Percentiles rank a stretch among this genome's conserved stretches.
These are phyloP conservation scores for Heterochromis multidens DNA, from an alignment of 2,113 vertebrate genomes.

Conservation along the genomic window DNA sequence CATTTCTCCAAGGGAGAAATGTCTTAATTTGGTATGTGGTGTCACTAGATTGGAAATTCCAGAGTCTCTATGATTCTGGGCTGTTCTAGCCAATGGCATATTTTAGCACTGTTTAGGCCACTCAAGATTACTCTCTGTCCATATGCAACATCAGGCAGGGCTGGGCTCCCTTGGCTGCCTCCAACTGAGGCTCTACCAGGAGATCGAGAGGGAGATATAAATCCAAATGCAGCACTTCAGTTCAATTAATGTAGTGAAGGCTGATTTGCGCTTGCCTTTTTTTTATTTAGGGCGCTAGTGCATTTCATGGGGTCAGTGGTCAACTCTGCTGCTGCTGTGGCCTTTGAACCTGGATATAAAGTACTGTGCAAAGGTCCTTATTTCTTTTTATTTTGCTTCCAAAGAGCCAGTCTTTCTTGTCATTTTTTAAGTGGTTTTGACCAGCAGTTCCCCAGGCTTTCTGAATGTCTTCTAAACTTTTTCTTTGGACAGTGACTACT, in stretches of 20 bases:
- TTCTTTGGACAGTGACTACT: neutral
- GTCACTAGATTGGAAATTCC: neutral
- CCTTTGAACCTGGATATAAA: neutral
- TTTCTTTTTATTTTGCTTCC: neutral
- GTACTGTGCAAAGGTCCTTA: neutral
- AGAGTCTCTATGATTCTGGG: neutral
- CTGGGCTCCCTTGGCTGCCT: neutral
- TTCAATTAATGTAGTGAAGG: slow-evolving; percentile 24
- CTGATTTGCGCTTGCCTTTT: slow-evolving; percentile 24
- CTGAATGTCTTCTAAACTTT: neutral
- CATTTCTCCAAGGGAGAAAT: neutral
- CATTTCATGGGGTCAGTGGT: slow-evolving; percentile 3
- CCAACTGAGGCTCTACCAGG: neutral
- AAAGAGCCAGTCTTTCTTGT: neutral
- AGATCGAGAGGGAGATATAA: neutral
- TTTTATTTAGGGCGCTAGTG: neutral
- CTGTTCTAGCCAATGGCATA: neutral
- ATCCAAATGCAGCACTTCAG: slow-evolving; percentile 18
- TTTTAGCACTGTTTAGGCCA: neutral
- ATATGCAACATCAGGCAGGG: neutral
- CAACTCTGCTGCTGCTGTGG: neutral
- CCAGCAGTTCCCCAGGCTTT: neutral
- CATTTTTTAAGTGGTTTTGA: neutral
- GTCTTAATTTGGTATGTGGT: neutral
- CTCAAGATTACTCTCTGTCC: neutral